Evolutionary conservation across 1,140 invertebrate genomes (phyloP), one percentile per base, ranked within the genome.

Genomic region (Caenorhabditis remanei): DNA sequence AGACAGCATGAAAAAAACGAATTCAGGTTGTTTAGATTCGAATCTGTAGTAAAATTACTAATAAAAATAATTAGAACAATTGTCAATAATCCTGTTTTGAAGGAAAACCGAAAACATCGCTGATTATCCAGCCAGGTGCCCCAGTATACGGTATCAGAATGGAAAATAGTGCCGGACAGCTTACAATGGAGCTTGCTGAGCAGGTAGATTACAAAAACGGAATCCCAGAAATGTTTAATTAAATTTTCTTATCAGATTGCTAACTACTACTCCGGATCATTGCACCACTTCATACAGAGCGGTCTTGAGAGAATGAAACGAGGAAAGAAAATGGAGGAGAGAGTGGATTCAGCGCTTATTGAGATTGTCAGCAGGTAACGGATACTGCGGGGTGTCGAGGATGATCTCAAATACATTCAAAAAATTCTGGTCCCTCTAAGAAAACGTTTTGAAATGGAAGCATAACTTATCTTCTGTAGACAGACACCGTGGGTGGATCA

Each of bases 61-160:
- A 71, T 16, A 46, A 43, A n/a, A 46, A 71, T n/a, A 9, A 43
- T 2, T 24, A 8, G 19, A 71, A 40, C 11, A 14, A 32, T 32
- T 1, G 32, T 21, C 11, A 63, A 63, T 63, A 13, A 8, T 32
- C 32, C 9, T 50, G 46, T 50, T 79, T 79, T 79, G 11, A 79
- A 79, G 71, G 71, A 50, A 79, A 79, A 11, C 71, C 71, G 4
- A n/a, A 79, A 79, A n/a, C 14, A n/a, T 50, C 71, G n/a, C 46
- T 79, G 71, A 79, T 79, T 14, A 79, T 79, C 14, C 71, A 79
- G 53, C 71, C 71, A 79, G 71, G 71, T n/a, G 71, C 71, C 6
- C 71, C 71, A 4, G 46, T 79, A n/a, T 50, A 79, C 46, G 71
- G 71, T 19, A 79, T 79, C 19, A 21, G 19, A 32, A 79, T 79